phyloP scores from a whole-genome alignment of 2,797 vertebrate genomes.

The Sus cebifrons region DNA sequence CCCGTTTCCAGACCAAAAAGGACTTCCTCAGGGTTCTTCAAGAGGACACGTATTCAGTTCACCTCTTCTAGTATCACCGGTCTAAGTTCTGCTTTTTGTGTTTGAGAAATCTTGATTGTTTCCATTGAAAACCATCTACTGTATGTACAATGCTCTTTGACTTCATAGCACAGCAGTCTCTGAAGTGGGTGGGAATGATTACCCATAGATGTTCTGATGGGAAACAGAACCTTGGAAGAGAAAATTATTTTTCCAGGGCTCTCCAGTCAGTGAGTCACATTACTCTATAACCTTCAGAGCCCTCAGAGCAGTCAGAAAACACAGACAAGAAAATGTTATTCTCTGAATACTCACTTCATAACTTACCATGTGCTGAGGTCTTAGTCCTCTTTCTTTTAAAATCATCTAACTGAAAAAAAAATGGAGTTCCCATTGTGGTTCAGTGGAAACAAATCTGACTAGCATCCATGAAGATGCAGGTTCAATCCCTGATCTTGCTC shows the following conservation, averaged over 20 bases:
- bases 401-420: not conserved
- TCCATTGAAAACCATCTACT: not conserved
- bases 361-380: not conserved
- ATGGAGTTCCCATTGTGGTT: too few species aligned
- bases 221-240: slow-evolving; percentile 57
- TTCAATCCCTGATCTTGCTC: too few species aligned
- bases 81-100: not conserved
- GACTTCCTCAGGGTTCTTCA: not conserved
- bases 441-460: too few species aligned
- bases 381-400: not conserved
- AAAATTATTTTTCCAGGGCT: slow-evolving; percentile 35
- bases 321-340: not conserved
- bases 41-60: not conserved
- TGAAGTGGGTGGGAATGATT: not conserved
- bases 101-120: slow-evolving; percentile 12
- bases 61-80: not conserved
- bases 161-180: not conserved
- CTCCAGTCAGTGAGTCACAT: not conserved
- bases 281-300: not conserved
- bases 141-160: not conserved
- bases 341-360: not conserved
- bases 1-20: not conserved
- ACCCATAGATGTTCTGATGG: slow-evolving; percentile 9
- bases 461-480: too few species aligned
- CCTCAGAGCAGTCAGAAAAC: not conserved